Conservation (phyloP, 2,888 invertebrate genomes). For the Dynastes grantii region DNA sequence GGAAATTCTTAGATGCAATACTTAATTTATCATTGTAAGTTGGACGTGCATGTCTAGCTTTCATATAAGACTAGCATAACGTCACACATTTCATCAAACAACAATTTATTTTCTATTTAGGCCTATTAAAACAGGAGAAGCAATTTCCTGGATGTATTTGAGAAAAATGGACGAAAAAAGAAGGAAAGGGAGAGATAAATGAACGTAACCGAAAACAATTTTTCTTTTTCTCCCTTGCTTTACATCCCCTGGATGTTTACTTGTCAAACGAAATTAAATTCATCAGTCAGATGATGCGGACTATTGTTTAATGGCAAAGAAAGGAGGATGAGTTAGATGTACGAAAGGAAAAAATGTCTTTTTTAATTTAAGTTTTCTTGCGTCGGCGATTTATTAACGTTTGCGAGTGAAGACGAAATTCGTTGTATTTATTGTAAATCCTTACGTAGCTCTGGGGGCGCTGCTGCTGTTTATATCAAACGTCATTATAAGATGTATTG, state of each 20-base stretch:
- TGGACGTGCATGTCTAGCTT: too few species aligned
- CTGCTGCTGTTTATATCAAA: constrained; percentile 38
- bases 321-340: constrained; percentile 49
- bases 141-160: constrained; percentile 37
- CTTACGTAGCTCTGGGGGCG: not conserved
- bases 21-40: not conserved
- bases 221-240: constrained; percentile 53
- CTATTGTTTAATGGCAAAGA: constrained; percentile 62
- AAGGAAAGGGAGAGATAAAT: constrained; percentile 48
- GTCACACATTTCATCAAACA: not conserved
- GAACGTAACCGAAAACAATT: constrained; percentile 54
- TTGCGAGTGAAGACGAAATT: constrained; percentile 13
- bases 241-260: constrained; percentile 56
- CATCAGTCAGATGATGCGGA: constrained; percentile 63
- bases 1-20: not conserved
- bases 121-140: constrained; percentile 17
- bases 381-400: constrained; percentile 37
- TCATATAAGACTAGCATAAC: too few species aligned
- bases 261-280: constrained; percentile 64
- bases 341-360: constrained; percentile 40
- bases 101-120: constrained; percentile 16
- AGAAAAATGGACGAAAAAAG: constrained; percentile 37
- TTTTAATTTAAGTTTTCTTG: constrained; percentile 46
- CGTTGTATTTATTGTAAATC: constrained; percentile 34
- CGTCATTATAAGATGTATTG: constrained; percentile 47